A percentile compares a stretch with the other conserved stretches of the same genome.
phyloP scores from a whole-genome alignment of 2,113 vertebrate species.

The Dasyornis broadbenti region DNA sequence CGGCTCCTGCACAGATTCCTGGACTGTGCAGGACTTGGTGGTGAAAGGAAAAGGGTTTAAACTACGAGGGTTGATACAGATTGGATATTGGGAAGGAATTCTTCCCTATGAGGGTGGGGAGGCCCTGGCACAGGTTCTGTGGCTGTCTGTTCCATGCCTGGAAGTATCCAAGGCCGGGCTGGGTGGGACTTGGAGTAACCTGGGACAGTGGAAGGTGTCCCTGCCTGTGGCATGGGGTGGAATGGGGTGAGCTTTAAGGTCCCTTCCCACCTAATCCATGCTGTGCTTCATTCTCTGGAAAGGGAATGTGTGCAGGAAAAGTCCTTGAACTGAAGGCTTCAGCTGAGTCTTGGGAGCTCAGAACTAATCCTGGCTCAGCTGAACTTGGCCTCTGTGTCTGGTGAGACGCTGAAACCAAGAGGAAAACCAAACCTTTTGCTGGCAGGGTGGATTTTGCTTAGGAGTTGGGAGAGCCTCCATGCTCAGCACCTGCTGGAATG shows the following conservation, averaged over 20 bases:
- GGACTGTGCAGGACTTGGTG: neutral
- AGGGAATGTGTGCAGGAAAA: neutral
- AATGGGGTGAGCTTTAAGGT: neutral
- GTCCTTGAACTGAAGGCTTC: neutral
- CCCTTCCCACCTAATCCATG: neutral
- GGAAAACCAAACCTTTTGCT: neutral
- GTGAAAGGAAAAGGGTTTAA: neutral
- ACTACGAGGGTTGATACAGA: neutral
- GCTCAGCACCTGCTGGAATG: fast-evolving
- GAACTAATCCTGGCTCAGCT: neutral
- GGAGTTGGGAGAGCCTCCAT: fast-evolving
- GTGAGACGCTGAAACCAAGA: neutral
- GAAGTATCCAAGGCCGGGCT: neutral
- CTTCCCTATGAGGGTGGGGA: neutral
- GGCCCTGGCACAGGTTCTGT: neutral
- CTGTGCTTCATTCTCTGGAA: neutral
- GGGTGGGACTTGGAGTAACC: fast-evolving
- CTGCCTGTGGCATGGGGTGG: neutral
- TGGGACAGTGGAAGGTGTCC: neutral
- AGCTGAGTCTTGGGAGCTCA: neutral
- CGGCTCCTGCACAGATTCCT: fast-evolving
- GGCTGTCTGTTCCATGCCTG: neutral
- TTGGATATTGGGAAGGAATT: neutral
- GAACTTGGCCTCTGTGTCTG: fast-evolving
- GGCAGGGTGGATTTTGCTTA: neutral